Base-by-base conservation (phyloP, 2,113 vertebrate genomes). In the Perca schrenkii region DNA sequence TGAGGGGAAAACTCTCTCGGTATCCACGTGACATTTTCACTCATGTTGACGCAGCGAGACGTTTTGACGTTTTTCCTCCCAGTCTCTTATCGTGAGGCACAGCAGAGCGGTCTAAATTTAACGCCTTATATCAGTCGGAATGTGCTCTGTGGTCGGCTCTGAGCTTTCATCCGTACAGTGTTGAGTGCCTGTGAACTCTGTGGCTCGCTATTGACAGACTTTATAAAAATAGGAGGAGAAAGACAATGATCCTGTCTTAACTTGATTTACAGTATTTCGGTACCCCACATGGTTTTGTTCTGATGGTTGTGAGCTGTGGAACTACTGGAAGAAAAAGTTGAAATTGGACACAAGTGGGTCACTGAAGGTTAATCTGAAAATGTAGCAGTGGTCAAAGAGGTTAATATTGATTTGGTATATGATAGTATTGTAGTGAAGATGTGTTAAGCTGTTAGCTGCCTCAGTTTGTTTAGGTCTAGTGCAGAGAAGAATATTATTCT, bases 71-170 rank as follows among this genome's bases (percentile, higher is more conserved):
- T 83, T 61, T 79, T 68, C 83, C 65, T 84, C 85, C 57, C 22
- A 2, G 52, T 81, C 77, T 86, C 82, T 94, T 94, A 95, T 95
- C 94, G 31, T 87, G 88, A 94, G 65, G 64, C 75, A 75, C 70
- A 56, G 77, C 87, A 92, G 91, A 86, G 84, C 77, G 3, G 78
- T 88, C 94, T 95, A 95, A 92, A 93, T 95, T 94, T 96, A 95
- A 90, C 84, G 62, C 86, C 83, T 92, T 91, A 80, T 95, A 94
- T 94, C 91, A 31, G 70, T 54, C 74, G 93, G 94, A 94, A 95
- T 95, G 94, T 46, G 74, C 82, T 83, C 92, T 82, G 86, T 47
- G 88, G 80, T 91, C 66, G 74, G 87, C 88, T 74, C 67, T 66
- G 53, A 43, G 88, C 89, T 90, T 92, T 94, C 77, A 90, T 92